Evolutionary conservation across 2,797 vertebrate genomes (phyloP), one percentile per base, ranked within the genome.

Genomic region (Urophycis tenuis): DNA sequence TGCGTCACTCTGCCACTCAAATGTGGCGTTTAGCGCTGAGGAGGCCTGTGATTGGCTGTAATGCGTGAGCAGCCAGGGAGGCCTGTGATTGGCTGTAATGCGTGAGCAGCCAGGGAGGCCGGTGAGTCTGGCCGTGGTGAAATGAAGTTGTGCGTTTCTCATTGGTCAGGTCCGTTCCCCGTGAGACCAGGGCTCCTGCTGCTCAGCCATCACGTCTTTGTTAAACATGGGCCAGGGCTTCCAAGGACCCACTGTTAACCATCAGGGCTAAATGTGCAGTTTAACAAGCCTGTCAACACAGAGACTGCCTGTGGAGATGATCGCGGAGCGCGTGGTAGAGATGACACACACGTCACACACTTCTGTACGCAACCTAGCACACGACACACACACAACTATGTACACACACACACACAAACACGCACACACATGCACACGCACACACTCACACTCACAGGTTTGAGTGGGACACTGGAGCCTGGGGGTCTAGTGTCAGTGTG

Each of bases 401-500:
- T 32, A 30, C 74, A 19, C 60, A 39, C 33, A 39, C 75, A 33
- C 67, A 34, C 36, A 67, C 33, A 78, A 49, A 69, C 25, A 41
- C 60, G 39, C 74, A 41, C n/a, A 30, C 60, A 22, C n/a, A 70
- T 33, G 19, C 33, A 39, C 14, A 45, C 25, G 31, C 60, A 70
- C 74, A 41, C n/a, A 30, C 60, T 11, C n/a, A 70, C 34, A 19
- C 33, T 30, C 14, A 45, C 35, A 72, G 15, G 33, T 78, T 79
- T 14, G 30, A 5, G 67, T 71, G 81, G 79, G 89, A 87, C 78
- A 92, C 83, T 81, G 33, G 88, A 91, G 75, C 80, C 81, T 77
- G 45, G 79, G 45, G 87, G 85, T 92, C 85, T 15, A 29, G 86
- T 94, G 93, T 91, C 91, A 86, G 82, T 87, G 88, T 90, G 88